A percentile compares a stretch with the other conserved stretches of the same genome.
Conservation (phyloP, 2,888 invertebrate species). For the Automeris io region DNA sequence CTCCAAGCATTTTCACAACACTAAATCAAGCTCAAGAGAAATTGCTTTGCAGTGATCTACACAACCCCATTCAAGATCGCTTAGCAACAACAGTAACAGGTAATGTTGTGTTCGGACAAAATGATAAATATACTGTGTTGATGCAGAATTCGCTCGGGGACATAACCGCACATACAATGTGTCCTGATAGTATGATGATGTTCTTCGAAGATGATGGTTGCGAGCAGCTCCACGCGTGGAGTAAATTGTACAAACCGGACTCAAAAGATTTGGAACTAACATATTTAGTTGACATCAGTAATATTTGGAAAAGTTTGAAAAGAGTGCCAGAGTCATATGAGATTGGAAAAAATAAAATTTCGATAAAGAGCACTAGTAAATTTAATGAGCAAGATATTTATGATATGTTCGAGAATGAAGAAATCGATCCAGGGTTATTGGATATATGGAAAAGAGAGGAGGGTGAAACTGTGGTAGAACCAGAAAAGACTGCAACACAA, state of each 20-base stretch:
- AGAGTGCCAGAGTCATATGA: constrained; percentile 38
- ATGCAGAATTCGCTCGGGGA: constrained; percentile 64
- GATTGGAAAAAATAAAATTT: constrained; percentile 25
- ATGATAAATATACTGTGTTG: constrained; percentile 43
- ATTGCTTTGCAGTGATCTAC: constrained; percentile 43
- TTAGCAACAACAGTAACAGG: constrained; percentile 50
- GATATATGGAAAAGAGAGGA: constrained; percentile 44
- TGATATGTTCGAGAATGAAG: constrained; percentile 44
- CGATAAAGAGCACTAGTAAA: constrained; percentile 17
- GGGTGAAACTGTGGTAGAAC: constrained; percentile 16
- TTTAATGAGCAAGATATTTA: constrained; percentile 47
- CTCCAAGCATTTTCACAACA: constrained; percentile 46
- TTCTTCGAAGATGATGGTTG: constrained; percentile 47
- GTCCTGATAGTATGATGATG: constrained; percentile 42
- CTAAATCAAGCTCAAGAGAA: constrained; percentile 42
- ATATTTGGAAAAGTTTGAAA: constrained; percentile 43
- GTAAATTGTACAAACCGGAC: constrained; percentile 30
- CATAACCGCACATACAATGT: constrained; percentile 47
- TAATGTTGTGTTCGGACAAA: constrained; percentile 33
- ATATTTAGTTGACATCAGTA: constrained; percentile 36
- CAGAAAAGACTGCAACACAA: constrained; percentile 9
- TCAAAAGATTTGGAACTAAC: constrained; percentile 41
- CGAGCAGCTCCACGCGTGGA: constrained; percentile 48
- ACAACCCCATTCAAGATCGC: constrained; percentile 46
- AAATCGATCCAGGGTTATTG: constrained; percentile 46